Base-by-base conservation (phyloP, 2,888 invertebrate species). In the Orchestes rusci region DNA sequence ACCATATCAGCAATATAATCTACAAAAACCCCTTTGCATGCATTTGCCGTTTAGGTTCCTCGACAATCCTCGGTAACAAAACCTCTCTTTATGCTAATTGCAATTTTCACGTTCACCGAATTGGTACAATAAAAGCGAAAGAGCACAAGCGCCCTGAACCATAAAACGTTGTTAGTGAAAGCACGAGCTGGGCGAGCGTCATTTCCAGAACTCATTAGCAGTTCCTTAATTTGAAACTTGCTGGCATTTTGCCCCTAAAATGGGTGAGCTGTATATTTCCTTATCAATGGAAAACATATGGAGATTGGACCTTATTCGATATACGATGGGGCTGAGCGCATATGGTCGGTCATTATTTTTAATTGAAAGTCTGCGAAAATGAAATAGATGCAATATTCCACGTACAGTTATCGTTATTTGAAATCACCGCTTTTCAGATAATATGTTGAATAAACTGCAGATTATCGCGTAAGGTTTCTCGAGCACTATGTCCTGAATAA, bases 131-230 rank as follows among this genome's bases (percentile, higher is more conserved):
- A 32, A 45, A 41, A 16, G 35, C 31, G 18, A 45, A 45, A 45
- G 39, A 36, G n/a, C n/a, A 32, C 32, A 33, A 23, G 44, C 28
- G 42, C 35, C 23, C 15, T 29, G 42, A 38, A 38, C 42, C 42
- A 30, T 46, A 37, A 46, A 46, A 33, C 29, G 38, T 42, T 42
- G 42, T 44, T 44, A 39, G 44, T 19, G 20, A 32, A 19, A 39
- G 39, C 15, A 39, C 32, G 34, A 37, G 15, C 37, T 41, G 17
- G 38, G 38, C 38, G 33, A 20, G 32, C 42, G 46, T 42, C 46
- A 42, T 42, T 46, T 46, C 46, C 46, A 46, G 46, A 46, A 46
- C 38, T 38, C 46, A 46, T 46, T 46, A 46, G 46, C 42, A 46
- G 42, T 42, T 41, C 42, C 46, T 46, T 46, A 46, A 46, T 46